Evolutionary conservation across 2,888 invertebrate genomes (phyloP).

Genomic region (Aporophyla nigra): DNA sequence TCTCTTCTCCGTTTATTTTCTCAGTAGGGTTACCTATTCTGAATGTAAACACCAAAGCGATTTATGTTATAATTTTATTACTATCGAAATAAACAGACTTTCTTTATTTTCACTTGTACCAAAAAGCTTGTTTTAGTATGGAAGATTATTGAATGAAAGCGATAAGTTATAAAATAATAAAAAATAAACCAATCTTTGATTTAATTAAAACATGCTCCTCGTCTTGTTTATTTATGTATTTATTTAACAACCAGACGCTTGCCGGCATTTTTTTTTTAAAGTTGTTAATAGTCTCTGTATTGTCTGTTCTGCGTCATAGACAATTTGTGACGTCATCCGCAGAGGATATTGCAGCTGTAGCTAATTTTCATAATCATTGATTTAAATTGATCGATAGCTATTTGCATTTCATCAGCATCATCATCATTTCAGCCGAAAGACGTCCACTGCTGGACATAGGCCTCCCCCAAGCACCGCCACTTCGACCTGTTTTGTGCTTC

Average conservation of each 20-base stretch:
- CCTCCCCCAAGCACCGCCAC: no score
- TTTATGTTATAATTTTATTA: constrained; percentile 3
- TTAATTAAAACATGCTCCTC: not conserved
- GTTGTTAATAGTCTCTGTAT: not conserved
- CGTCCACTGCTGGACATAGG: no score
- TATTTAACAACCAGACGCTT: not conserved
- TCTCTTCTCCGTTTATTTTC: not conserved
- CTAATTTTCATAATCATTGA: not conserved
- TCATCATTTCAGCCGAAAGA: no score
- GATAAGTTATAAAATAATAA: not conserved
- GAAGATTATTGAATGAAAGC: not conserved
- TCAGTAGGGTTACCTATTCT: not conserved
- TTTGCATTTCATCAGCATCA: no score
- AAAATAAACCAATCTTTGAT: constrained; percentile 7
- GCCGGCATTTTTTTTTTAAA: constrained; percentile 3
- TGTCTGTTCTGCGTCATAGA: constrained; percentile 35
- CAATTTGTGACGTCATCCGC: constrained; percentile 16
- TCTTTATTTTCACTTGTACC: constrained; percentile 20
- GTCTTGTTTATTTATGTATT: constrained; percentile 3
- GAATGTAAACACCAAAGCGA: not conserved
- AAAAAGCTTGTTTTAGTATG: constrained; percentile 11
- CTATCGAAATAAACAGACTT: constrained; percentile 1
- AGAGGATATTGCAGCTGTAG: constrained; percentile 7
- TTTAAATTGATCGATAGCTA: not conserved
- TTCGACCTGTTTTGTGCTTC: no score